Evolutionary conservation across 2,113 vertebrate genomes (phyloP).

Genomic region (Grus americana): DNA sequence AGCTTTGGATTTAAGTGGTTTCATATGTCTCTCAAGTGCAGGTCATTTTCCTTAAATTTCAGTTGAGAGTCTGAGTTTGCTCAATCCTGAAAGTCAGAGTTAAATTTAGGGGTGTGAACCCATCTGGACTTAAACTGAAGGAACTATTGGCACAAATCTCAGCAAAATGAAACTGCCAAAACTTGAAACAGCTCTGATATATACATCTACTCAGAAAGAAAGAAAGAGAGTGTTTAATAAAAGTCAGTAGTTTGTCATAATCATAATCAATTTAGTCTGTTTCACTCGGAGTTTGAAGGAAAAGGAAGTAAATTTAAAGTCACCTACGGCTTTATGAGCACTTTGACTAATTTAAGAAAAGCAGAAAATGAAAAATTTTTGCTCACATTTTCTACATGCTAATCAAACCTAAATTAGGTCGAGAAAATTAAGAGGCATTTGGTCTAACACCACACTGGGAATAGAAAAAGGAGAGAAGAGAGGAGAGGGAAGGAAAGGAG

Average conservation of each 20-base stretch:
- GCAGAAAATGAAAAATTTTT: not conserved
- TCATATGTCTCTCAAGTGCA: conserved; percentile 21
- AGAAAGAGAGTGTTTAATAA: not conserved
- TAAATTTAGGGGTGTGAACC: conserved; percentile 50
- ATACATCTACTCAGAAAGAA: not conserved
- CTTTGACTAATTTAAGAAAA: not conserved
- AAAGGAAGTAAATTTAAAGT: not conserved
- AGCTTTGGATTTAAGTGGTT: conserved; percentile 44
- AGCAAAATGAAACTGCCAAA: conserved; percentile 25
- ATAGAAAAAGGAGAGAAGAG: not conserved
- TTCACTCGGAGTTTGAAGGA: not conserved
- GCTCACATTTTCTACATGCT: not conserved
- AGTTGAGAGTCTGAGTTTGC: not conserved
- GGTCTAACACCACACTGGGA: not conserved
- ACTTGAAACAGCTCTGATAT: not conserved
- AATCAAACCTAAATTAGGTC: not conserved
- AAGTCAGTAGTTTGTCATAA: not conserved
- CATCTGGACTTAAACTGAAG: conserved; percentile 9
- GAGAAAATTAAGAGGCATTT: not conserved
- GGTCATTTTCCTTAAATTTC: conserved; percentile 48
- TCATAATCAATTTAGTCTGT: not conserved
- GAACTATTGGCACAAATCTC: conserved; percentile 46
- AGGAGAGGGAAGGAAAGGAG: not conserved
- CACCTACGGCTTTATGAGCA: not conserved
- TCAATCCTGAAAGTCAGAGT: conserved; percentile 24